Evolutionary conservation across 1,140 invertebrate species (phyloP), one percentile per base, ranked within the genome.

Genomic region (Bicyclus anynana): DNA sequence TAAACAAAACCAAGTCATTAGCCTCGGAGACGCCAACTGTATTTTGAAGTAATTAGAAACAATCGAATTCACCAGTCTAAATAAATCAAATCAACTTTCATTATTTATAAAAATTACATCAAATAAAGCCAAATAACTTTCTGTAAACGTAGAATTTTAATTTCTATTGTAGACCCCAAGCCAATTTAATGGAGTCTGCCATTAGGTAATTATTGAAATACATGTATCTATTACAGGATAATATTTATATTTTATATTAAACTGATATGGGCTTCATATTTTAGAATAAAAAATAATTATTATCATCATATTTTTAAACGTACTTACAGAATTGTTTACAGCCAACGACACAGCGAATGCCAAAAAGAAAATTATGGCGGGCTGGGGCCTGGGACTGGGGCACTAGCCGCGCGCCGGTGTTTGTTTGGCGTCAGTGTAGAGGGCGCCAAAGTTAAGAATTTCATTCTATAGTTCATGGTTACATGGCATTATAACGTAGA

Each of bases 241-340:
- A 33, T 12, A 33, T 12, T 33, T n/a, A 12, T 33, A 23, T 16
- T 12, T 33, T 3, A 33, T 33, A 33, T 12, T 27, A 10, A 33
- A 33, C 29, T 33, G n/a, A n/a, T n/a, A 18, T 10, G 21, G 37
- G 6, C 37, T 46, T 23, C 29, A 23, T 2, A 42, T 46, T 54
- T 51, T 27, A 35, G 17, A 53, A n/a, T 52, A 44, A 27, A 38
- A 56, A 38, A 17, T 44, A 53, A 7, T 13, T 40, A 44, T 51
- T 27, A 37, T 18, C 33, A 13, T 21, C 0, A 48, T 52, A 59
- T 47, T 53, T 49, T 52, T 33, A 40, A 44, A 26, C 17, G 13
- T 62, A 84, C 84, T 85, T 63, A 87, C 84, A 71, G 61, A 81
- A 72, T 74, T 85, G 82, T 87, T 85, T 85, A 85, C 80, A 77